These are phyloP conservation scores for Homarus americanus DNA, from an alignment of 1,140 invertebrate genomes.

Conservation along the genomic window DNA sequence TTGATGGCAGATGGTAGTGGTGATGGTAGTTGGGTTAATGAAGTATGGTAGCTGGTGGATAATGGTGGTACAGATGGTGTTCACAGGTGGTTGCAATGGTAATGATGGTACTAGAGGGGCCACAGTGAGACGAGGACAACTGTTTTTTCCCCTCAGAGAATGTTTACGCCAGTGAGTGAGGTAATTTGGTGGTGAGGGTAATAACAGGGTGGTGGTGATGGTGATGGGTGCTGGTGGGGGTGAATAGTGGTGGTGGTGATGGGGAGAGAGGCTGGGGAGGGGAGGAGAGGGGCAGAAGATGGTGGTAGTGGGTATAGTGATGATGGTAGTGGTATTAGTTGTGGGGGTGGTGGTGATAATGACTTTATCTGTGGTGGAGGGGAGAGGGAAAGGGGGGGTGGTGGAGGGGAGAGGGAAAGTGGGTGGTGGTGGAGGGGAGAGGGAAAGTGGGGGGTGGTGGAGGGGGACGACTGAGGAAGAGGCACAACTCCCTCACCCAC, in stretches of 20 bases:
- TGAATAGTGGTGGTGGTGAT: no score
- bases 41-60: not conserved
- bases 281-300: no score
- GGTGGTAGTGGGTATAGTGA: no score
- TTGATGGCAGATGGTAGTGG: not conserved
- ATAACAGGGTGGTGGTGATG: not conserved
- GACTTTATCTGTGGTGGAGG: not conserved
- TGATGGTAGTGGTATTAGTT: no score
- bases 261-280: no score
- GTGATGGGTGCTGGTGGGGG: no score
- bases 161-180: no score
- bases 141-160: no score
- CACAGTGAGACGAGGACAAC: no score
- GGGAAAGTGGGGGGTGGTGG: not conserved
- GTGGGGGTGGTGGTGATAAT: no score
- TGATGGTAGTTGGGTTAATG: not conserved
- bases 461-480: no score
- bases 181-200: slow-evolving; percentile 32
- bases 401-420: not conserved
- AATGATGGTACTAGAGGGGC: not conserved
- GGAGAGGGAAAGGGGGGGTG: not conserved
- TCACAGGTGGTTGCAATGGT: slow-evolving; percentile 26
- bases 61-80: not conserved
- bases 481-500: no score
- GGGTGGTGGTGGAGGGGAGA: not conserved